Conservation (phyloP, 1,140 invertebrate genomes). For the Cepaea nemoralis region DNA sequence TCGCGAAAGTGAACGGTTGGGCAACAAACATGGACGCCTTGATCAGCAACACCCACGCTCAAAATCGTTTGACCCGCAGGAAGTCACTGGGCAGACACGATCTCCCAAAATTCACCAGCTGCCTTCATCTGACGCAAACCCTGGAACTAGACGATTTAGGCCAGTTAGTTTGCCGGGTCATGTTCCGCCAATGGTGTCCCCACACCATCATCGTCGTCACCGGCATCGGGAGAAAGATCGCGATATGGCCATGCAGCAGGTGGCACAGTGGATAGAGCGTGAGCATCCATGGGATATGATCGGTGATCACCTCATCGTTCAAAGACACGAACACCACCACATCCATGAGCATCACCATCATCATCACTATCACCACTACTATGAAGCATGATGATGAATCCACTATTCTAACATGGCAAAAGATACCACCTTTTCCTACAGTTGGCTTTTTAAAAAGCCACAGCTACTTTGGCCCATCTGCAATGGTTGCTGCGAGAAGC, state of each 20-base stretch:
- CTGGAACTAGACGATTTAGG: constrained; percentile 55
- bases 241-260: constrained; percentile 79
- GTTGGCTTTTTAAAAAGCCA: too few relatives aligned
- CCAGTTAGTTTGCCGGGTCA: constrained; percentile 62
- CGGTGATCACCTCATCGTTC: constrained; percentile 62
- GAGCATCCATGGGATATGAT: constrained; percentile 66
- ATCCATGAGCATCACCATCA: constrained; percentile 87
- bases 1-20: constrained; percentile 49
- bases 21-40: neutral
- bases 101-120: constrained; percentile 34
- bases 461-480: too few relatives aligned
- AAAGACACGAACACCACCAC: constrained; percentile 78
- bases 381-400: constrained; percentile 59
- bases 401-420: too few relatives aligned
- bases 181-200: constrained; percentile 61
- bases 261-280: constrained; percentile 73
- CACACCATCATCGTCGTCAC: constrained; percentile 75
- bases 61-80: constrained; percentile 65
- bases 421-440: too few relatives aligned
- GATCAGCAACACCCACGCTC: constrained; percentile 58
- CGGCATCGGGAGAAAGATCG: constrained; percentile 81
- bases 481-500: too few relatives aligned
- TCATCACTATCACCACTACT: constrained; percentile 84
- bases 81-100: constrained; percentile 32
- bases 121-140: constrained; percentile 38